phyloP scores from a whole-genome alignment of 2,797 vertebrate species.

The Mus caroli region DNA sequence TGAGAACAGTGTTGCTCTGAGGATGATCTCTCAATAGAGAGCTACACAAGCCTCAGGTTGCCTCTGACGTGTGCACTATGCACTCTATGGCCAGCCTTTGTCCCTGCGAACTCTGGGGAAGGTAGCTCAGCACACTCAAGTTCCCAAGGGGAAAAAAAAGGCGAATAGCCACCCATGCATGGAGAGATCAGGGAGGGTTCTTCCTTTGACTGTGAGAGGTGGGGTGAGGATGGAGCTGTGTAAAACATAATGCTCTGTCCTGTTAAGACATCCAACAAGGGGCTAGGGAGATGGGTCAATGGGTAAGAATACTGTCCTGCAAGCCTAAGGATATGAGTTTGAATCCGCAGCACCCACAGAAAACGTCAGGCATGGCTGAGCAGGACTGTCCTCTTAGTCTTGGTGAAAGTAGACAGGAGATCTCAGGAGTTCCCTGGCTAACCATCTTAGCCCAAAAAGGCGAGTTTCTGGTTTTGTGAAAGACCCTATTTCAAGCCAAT shows the following conservation, averaged over 20 bases:
- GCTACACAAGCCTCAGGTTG: not conserved
- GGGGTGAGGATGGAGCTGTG: fast-evolving
- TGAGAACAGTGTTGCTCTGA: not conserved
- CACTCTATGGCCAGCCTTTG: not conserved
- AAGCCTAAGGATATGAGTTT: not conserved
- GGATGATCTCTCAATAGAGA: not conserved
- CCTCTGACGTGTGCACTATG: not conserved
- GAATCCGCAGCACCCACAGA: not conserved
- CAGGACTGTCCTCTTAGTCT: not conserved
- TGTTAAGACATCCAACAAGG: not conserved
- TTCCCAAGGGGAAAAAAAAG: not conserved
- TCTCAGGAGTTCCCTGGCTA: not conserved
- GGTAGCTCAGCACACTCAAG: not conserved
- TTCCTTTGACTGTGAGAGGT: not conserved
- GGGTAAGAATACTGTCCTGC: not conserved
- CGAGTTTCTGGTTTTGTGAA: not conserved
- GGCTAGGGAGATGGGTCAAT: not conserved
- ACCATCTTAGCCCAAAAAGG: not conserved
- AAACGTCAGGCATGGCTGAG: not conserved
- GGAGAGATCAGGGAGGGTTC: not conserved
- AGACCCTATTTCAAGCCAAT: not conserved
- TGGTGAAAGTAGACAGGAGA: not conserved
- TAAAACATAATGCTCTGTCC: not conserved
- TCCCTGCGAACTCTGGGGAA: not conserved
- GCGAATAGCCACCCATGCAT: not conserved